Evolutionary conservation across 2,113 vertebrate genomes (phyloP), one percentile per base, ranked within the genome.

Genomic region (Dicentrarchus labrax): DNA sequence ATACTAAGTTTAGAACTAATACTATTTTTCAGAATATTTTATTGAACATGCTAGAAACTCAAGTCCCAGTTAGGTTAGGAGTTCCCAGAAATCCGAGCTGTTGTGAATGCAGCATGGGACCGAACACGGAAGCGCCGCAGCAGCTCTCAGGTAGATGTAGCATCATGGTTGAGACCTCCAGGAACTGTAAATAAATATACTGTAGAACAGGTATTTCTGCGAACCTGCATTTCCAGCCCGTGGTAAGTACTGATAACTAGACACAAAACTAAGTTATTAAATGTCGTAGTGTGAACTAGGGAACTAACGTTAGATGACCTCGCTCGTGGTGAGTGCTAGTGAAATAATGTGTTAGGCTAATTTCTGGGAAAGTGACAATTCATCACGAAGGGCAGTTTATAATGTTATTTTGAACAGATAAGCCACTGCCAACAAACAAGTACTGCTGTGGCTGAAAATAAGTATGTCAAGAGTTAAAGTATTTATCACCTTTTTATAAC

Each of bases 201-300:
- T 54, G 81, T 71, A 50, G 62, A 83, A 83, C 76, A 53, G 81
- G 76, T 78, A 56, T 39, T 65, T 67, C 12, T 24, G 15, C 59
- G 36, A 77, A 38, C 1, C 13, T 43, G n/a, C 6, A 19, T 41
- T 76, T 39, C 15, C 12, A 6, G 12, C 3, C 13, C 12, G 15
- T 10, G 51, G 83, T 86, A 45, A 85, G 85, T 82, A 36, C 5
- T 15, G 15, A 5, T 21, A 21, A 50, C 4, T n/a, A 16, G 16
- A 77, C 61, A 24, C 12, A 5, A 10, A 24, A n/a, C 21, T 50
- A 1, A 22, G 15, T 62, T 22, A 41, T 68, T 59, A 56, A 57
- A 69, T 8, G 48, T 70, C 45, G 21, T 8, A 11, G 3, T 76
- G 30, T 22, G n/a, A 5, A 56, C 41, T 6, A 24, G 13, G 72